Base-by-base conservation (phyloP, 2,113 vertebrate genomes). In the Passer domesticus region DNA sequence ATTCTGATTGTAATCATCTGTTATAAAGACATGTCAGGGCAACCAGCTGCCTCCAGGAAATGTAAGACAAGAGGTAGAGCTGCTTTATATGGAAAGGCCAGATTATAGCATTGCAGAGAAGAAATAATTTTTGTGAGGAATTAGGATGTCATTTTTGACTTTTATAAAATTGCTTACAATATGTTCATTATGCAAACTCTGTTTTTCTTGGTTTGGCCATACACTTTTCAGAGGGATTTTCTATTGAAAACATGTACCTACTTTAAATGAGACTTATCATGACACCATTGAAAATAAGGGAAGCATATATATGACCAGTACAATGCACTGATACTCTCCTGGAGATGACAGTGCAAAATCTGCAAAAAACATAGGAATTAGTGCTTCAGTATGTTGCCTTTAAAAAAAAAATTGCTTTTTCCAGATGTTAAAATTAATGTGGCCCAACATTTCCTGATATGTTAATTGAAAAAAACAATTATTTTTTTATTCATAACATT, bases 1-100 rank as follows among this genome's bases (percentile, higher is more conserved):
- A 66, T 55, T 85, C 46, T 87, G 83, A 93, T 95, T 93, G 64
- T 83, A 93, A 92, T 83, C 58, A 94, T 97, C 56, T 31, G 7
- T 97, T 97, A 95, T 94, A 92, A 94, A 95, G 89, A 95, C 78
- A 91, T 23, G 18, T 93, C 84, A 90, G 93, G 84, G 49, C 55
- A 94, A 95, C 74, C 30, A n/a, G 8, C 24, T 83, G 50, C 64
- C 67, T 96, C 39, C 19, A 78, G 73, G 59, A 95, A 96, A 94
- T 43, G 37, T 49, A 75, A 81, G 41, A 72, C n/a, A 47, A 83
- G n/a, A 67, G 12, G n/a, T 50, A 78, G 39, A 49, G 30, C 4
- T 55, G 25, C 31, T 88, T 89, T 59, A 22, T 67, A 27, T 21
- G 35, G 62, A 69, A 59, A 49, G 90, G 24, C 13, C 7, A 83